Evolutionary conservation across 2,113 vertebrate genomes (phyloP), one percentile per base, ranked within the genome.

Genomic region (Takifugu flavidus): DNA sequence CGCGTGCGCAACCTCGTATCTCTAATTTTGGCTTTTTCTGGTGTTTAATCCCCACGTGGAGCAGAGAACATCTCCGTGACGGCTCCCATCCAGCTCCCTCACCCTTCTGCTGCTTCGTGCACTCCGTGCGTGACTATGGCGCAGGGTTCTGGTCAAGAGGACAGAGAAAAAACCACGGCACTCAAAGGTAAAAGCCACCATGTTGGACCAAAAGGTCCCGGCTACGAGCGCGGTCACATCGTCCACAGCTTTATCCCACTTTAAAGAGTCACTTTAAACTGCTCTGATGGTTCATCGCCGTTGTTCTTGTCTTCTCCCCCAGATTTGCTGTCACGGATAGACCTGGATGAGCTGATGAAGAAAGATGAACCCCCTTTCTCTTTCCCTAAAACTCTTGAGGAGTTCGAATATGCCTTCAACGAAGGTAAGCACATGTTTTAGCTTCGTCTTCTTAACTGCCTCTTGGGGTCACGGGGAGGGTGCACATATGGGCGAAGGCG

Each of bases 331-430:
- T 99, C 96, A 78, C 94, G 93, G 90, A 99, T 98, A 90, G 94
- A 99, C 80, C 89, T 99, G 77, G 95, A 98, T 89, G 95, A 98
- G 88, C 91, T 99, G 61, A 98, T 99, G 96, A 99, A 97, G 93
- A 99, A 98, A 88, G 96, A 98, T 87, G 96, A 99, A 62, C 96
- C 96, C 64, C 95, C 95, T 15, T 93, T 98, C 86, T 91, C 91
- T 75, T 98, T 99, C 87, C 96, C 96, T 75, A 93, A 95, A 88
- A 96, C 95, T 39, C 87, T 99, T 87, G 94, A 98, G 88, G 95
- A 94, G 78, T 98, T 98, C 84, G 95, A 97, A 87, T 99, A 98
- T 78, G 83, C 91, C 54, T 99, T 99, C 87, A 98, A 98, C 92
- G 95, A 98, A 89, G 87, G 96, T 98, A 92, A 95, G 96, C 82